Evolutionary conservation across 1,140 invertebrate genomes (phyloP), one percentile per base, ranked within the genome.

Genomic region (Drosophila orosa): DNA sequence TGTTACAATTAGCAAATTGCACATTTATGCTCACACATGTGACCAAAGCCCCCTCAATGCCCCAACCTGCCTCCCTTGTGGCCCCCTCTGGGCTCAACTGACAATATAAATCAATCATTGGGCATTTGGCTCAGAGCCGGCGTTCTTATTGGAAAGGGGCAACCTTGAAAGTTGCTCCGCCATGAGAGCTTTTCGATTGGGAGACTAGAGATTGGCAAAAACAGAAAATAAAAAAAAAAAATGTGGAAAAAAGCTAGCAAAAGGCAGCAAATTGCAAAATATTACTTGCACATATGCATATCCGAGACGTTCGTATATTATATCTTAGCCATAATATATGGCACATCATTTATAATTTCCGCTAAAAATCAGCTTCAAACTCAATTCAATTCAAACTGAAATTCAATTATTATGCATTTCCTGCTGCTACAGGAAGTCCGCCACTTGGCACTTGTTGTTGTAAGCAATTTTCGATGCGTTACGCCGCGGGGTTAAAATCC

Each of bases 1-100:
- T 87, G 83, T 83, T 87, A 89, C 83, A 87, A 87, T 87, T 87
- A 87, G 83, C 83, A 87, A 87, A 87, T 87, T 87, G 83, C 83
- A 87, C 84, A 87, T 87, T 87, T 87, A 87, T 87, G 83, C 83
- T 87, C 84, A 79, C 79, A 89, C 86, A 80, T 71, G 81, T 68
- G 61, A 68, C 65, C 61, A 17, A 44, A 67, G 39, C 48, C 74
- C 75, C 68, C 68, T 33, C 42, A 65, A 48, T 45, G 60, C 44
- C 48, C 35, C 52, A 7, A 7, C 61, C 37, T 17, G 60, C 54
- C 39, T 39, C 7, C 10, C 40, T 59, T 33, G 60, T 22, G 15
- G 22, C 40, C 29, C 47, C 37, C 29, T 31, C 47, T 22, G 15
- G 15, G 25, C 44, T 25, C 56, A 71, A 76, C 83, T 87, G 83